Conservation (phyloP, 1,140 invertebrate genomes). For the Lucilia sericata region DNA sequence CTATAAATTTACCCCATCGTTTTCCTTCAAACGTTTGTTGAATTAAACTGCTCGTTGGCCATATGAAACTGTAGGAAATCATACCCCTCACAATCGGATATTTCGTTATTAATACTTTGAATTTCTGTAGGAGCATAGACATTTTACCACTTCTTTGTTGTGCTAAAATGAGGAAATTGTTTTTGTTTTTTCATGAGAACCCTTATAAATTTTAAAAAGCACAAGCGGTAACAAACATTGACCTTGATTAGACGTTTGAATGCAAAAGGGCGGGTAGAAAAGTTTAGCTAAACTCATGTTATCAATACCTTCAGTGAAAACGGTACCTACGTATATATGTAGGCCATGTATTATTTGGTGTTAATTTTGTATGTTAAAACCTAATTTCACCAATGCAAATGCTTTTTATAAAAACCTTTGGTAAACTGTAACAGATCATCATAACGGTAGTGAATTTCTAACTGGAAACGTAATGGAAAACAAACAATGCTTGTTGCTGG, state of each 20-base stretch:
- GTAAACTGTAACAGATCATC: background rate
- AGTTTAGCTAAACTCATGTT: background rate
- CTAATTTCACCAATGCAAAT: background rate
- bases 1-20: conserved; percentile 57
- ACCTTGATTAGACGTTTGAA: conserved; percentile 27
- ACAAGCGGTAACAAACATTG: conserved; percentile 17
- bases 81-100: conserved; percentile 75
- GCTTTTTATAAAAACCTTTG: conserved; percentile 30
- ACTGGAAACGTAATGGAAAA: background rate
- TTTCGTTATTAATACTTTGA: conserved; percentile 57
- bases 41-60: conserved; percentile 76
- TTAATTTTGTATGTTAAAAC: background rate
- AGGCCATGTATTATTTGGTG: background rate
- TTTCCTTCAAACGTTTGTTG: conserved; percentile 72
- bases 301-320: conserved; percentile 44
- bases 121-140: conserved; percentile 50
- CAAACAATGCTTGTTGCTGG: background rate
- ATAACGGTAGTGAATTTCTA: background rate
- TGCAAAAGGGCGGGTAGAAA: background rate
- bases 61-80: conserved; percentile 80
- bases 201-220: conserved; percentile 28
- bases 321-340: background rate
- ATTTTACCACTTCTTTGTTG: conserved; percentile 14
- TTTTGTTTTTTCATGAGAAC: background rate
- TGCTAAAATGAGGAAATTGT: conserved; percentile 3